Base-by-base conservation (phyloP, 1,140 invertebrate species). In the Hyles vespertilio region DNA sequence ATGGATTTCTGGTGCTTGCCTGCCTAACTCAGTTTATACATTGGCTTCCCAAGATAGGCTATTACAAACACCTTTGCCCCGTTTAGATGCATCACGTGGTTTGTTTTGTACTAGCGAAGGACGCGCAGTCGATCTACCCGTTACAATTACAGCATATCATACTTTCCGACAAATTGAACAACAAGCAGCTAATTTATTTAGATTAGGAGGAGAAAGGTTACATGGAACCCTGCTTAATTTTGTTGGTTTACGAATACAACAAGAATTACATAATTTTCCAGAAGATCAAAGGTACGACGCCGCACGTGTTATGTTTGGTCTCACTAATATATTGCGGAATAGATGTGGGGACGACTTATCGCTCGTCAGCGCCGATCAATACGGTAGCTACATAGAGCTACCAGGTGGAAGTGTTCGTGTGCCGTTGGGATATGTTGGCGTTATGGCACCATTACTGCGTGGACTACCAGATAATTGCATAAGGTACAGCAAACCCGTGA, bases 61-160 rank as follows among this genome's bases (percentile, higher is more conserved):
- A 3, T 60, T 93, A 43, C 91, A 92, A 67, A 72, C 87, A 33
- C 89, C 92, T 7, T 58, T 90, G 56, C 71, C 80, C 54, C 79
- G 89, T 7, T 68, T 83, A 7, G 90, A 92, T 67, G 78, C 81
- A 5, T 90, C 84, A 34, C 89, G 89, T 47, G 91, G 90, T 32
- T 74, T 93, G 12, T 93, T 92, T 64, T 93, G 92, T 63, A 93
- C 92, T 1, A 93, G 92, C 66, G 92, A 93, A 52, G 93, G 93
- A 2, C 87, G 92, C 5, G 91, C 91, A 2, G 91, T 94, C 9
- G 92, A 93, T 69, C 81, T 91, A 45, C 89, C 91, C 2, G 87
- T 92, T 5, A 91, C 91, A 49, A 90, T 92, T 56, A 91, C 91
- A 3, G 92, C 92, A 43, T 92, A 91, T 72, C 91, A 93, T 61